These are phyloP conservation scores for Coenonympha arcania DNA, from an alignment of 2,888 invertebrate genomes.

Conservation along the genomic window DNA sequence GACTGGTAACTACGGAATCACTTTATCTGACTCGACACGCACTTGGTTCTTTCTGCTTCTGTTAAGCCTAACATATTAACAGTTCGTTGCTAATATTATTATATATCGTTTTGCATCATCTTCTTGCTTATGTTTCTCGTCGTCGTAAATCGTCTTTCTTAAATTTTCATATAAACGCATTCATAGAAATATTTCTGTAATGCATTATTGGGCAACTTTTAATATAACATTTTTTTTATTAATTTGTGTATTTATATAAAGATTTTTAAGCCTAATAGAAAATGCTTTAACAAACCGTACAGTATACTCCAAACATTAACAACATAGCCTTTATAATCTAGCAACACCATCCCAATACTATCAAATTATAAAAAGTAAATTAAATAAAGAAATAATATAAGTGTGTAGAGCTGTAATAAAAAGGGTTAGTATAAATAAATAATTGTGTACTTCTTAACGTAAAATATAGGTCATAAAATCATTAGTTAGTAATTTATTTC, in stretches of 20 bases:
- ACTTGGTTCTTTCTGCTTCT: too few species aligned
- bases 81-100: background rate
- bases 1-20: too few species aligned
- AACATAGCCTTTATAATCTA: slow-evolving; percentile 11
- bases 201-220: background rate
- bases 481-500: slow-evolving; percentile 1
- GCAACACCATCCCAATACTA: background rate
- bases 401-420: background rate
- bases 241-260: background rate
- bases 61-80: background rate
- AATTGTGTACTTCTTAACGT: background rate
- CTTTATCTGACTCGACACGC: too few species aligned
- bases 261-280: slow-evolving; percentile 8
- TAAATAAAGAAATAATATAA: background rate
- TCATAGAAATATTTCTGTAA: too few species aligned
- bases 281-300: slow-evolving; percentile 29
- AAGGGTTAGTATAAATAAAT: background rate
- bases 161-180: background rate
- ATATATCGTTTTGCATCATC: too few species aligned
- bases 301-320: slow-evolving; percentile 20
- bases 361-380: background rate
- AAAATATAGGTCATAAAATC: background rate
- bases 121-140: too few species aligned
- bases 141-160: too few species aligned
- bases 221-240: too few species aligned